Evolutionary conservation across 2,888 invertebrate species (phyloP).

Genomic region (Myopa testacea): DNA sequence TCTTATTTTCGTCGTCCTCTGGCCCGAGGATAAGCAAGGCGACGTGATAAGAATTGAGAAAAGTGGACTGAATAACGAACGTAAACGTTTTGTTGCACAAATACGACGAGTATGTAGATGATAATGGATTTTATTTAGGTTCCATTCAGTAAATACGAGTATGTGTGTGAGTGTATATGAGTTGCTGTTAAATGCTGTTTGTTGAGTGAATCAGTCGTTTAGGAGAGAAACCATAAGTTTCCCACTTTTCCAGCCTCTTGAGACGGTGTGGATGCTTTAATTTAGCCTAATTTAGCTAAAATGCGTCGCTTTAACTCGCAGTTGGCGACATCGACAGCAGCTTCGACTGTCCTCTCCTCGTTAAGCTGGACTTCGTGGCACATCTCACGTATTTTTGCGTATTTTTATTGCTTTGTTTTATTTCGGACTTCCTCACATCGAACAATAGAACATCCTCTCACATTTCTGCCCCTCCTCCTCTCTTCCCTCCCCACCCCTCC

Average conservation of each 20-base stretch:
- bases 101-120: background rate
- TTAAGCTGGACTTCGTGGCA: background rate
- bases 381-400: background rate
- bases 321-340: background rate
- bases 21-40: slow-evolving; percentile 27
- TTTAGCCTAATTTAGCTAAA: background rate
- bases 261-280: background rate
- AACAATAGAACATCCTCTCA: too few relatives aligned
- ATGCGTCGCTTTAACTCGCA: background rate
- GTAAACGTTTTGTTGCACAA: slow-evolving; percentile 17
- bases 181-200: background rate
- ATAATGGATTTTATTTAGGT: slow-evolving; percentile 18
- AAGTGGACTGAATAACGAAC: slow-evolving; percentile 14
- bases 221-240: slow-evolving; percentile 14
- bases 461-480: background rate
- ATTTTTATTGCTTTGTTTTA: background rate
- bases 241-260: background rate
- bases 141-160: background rate
- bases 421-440: too few relatives aligned
- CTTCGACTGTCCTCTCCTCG: background rate
- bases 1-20: slow-evolving; percentile 10
- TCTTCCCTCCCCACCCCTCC: background rate
- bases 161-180: background rate
- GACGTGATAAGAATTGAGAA: slow-evolving; percentile 27
- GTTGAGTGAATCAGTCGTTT: background rate